Base-by-base conservation (phyloP, 2,797 vertebrate species). In the Enteromius mattozi region DNA sequence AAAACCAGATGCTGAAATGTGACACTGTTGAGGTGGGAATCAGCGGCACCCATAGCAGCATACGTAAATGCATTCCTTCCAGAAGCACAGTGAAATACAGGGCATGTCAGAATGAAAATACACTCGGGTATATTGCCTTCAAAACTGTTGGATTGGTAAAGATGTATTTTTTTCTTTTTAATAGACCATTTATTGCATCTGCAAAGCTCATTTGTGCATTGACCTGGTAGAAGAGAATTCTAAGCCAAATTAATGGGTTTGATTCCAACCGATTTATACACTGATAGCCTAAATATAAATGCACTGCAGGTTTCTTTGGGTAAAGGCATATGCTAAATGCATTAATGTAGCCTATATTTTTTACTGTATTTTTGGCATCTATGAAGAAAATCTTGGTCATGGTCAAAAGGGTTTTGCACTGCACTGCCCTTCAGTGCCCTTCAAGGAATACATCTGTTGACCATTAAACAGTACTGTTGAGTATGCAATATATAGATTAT, bases 1-100 rank as follows among this genome's bases (percentile, higher is more conserved):
- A 92, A 90, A 94, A 93, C 87, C 94, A 95, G 92, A 94, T 95
- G 94, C 92, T 88, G 90, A 90, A 93, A 93, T 83, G 49, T 76
- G 80, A 91, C 87, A 89, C 91, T 82, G 80, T 74, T 54, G 47
- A 82, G 40, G 66, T 83, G 86, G 37, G 78, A 88, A 80, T 45
- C 87, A 84, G 81, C 78, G 72, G 83, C 88, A 37, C 76, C 59
- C 33, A 65, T 24, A 59, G 69, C 59, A 63, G 78, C 74, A 80
- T 85, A 84, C 21, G 27, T 65, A 88, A 80, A 82, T 6, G 49
- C 82, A 89, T 89, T 85, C 87, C 77, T 89, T 88, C 81, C 70
- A 77, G n/a, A 59, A 87, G 51, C 86, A 66, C 86, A 84, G 81
- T 76, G 42, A 79, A 66, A 27, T 82, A 74, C 68, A 40, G 77